Evolutionary conservation across 2,888 invertebrate species (phyloP), one percentile per base, ranked within the genome.

Genomic region (Acanthosepion lycidas): DNA sequence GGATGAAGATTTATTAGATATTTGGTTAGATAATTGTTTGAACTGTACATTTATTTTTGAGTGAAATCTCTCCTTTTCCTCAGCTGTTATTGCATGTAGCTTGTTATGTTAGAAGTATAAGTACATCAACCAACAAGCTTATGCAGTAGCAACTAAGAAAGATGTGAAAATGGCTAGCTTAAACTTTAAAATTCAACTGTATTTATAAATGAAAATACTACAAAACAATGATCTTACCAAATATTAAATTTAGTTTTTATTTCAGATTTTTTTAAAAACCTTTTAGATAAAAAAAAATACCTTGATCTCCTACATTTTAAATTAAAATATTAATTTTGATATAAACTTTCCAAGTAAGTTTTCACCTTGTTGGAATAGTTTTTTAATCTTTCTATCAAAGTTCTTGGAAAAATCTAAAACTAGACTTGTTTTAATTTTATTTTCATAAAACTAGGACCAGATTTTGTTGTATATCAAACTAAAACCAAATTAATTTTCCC

Each of bases 221-320:
- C 78, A 78, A 78, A 78, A n/a, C 78, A 78, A 78, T 78, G n/a
- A 33, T 78, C 78, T n/a, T 78, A 78, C 78, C 78, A 78, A 78
- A 78, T 78, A 33, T 78, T 78, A n/a, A 78, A n/a, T 78, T 33
- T 9, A 78, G 78, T 78, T 78, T 78, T 78, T 78, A n/a, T 78
- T 78, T 33, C n/a, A 15, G 5, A 12, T n/a, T 78, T 33, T 78
- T n/a, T 78, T 78, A 9, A 6, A 23, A 78, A 33, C 78, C n/a
- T 78, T 78, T 78, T 78, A 78, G 78, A 78, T 78, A 78, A 33
- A 78, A 78, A n/a, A 15, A 33, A n/a, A 78, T 78, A 33, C 78
- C 78, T 78, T 78, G 78, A n/a, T 5, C 78, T 78, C 78, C 15
- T 33, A 78, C 28, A 78, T 78, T 59, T 59, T 59, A 59, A 59